phyloP scores from a whole-genome alignment of 2,797 vertebrate genomes.

The Tangara arthus region DNA sequence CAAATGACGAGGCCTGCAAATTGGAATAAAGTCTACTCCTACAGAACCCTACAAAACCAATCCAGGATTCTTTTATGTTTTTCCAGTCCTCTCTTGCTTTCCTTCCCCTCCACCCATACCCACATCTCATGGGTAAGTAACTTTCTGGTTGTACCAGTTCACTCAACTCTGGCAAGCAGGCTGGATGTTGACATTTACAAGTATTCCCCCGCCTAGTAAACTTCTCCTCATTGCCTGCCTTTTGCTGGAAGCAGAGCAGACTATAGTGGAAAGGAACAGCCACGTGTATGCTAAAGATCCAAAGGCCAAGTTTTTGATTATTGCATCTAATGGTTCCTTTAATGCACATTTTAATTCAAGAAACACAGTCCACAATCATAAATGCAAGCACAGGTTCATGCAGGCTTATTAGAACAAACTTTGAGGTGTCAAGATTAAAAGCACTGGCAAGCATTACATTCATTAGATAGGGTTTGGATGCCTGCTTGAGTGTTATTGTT shows the following conservation, averaged over 20 bases:
- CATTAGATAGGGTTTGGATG: neutral
- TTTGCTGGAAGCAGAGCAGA: neutral
- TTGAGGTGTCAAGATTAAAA: neutral
- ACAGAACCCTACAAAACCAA: neutral
- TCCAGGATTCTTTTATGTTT: neutral
- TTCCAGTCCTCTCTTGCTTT: neutral
- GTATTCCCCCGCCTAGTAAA: neutral
- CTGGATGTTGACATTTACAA: neutral
- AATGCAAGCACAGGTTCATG: neutral
- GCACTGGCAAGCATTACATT: neutral
- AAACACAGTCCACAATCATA: neutral
- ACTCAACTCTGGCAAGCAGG: neutral
- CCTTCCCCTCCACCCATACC: neutral
- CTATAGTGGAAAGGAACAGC: neutral
- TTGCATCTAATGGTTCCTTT: neutral
- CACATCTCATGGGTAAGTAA: neutral
- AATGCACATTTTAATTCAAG: neutral
- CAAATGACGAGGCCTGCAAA: neutral
- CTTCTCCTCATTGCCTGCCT: neutral
- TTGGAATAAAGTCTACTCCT: neutral
- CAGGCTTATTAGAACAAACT: neutral
- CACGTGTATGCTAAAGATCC: neutral
- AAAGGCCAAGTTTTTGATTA: neutral
- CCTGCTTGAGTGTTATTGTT: neutral
- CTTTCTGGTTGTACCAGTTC: slow-evolving; percentile 50